These are phyloP conservation scores for Mormyrus hasselquistii DNA, from an alignment of 2,797 vertebrate genomes.

Conservation along the genomic window DNA sequence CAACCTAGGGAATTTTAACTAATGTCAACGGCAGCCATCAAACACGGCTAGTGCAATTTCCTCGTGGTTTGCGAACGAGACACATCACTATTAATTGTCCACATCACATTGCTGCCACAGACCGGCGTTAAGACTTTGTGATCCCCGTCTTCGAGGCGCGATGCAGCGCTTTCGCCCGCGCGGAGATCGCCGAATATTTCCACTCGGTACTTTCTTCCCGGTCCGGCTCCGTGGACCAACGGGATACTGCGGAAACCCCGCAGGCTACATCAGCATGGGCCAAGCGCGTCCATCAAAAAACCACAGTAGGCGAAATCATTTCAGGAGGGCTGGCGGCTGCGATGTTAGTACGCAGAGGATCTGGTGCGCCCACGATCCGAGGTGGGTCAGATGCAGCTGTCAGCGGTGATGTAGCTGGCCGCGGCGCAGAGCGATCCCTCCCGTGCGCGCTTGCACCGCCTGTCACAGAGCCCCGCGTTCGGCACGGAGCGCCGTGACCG, in stretches of 20 bases:
- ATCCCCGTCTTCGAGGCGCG: neutral
- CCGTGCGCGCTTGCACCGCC: neutral
- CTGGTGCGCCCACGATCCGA: neutral
- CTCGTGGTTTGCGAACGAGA: neutral
- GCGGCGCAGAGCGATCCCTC: neutral
- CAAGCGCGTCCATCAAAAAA: neutral
- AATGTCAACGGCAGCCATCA: neutral
- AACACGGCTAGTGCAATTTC: neutral
- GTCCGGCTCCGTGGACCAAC: slow-evolving; percentile 9
- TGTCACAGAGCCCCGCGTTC: neutral
- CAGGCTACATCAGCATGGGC: neutral
- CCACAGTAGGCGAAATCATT: neutral
- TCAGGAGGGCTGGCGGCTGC: neutral
- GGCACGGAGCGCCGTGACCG: neutral
- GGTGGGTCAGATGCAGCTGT: neutral
- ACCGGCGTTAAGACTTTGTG: neutral
- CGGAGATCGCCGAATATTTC: neutral
- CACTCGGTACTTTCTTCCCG: neutral
- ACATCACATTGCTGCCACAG: neutral
- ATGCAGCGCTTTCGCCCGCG: neutral
- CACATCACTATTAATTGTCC: neutral
- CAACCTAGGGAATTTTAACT: neutral
- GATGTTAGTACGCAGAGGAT: neutral
- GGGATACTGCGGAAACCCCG: slow-evolving; percentile 6
- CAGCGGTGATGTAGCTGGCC: neutral